These are phyloP conservation scores for Alces alces DNA, from an alignment of 2,113 vertebrate genomes.

Conservation along the genomic window DNA sequence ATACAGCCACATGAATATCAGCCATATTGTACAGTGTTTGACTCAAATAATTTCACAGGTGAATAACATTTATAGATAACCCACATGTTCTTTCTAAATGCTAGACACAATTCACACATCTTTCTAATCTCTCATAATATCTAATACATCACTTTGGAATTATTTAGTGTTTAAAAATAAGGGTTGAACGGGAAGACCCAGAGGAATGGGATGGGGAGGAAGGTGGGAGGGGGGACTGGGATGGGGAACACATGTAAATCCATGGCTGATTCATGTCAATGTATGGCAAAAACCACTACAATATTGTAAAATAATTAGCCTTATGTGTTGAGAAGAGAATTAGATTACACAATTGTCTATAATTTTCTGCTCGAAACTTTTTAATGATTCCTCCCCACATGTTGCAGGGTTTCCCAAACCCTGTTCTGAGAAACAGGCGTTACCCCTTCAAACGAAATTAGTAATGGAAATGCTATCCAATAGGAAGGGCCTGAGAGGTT, in stretches of 20 bases:
- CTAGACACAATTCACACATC: neutral
- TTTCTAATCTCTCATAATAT: neutral
- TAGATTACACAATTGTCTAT: neutral
- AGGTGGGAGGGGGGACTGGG: no score
- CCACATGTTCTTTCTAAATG: neutral
- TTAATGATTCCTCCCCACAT: neutral
- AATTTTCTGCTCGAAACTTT: neutral
- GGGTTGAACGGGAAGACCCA: neutral
- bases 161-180: neutral
- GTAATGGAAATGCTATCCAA: neutral
- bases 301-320: no score
- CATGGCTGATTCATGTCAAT: no score
- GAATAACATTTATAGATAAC: neutral
- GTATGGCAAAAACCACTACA: no score
- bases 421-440: neutral
- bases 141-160: slow-evolving; percentile 7
- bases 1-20: neutral
- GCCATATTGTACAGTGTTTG: neutral
- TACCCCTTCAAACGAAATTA: neutral
- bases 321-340: neutral
- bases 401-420: neutral
- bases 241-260: no score
- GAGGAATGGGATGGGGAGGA: no score
- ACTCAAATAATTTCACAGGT: neutral
- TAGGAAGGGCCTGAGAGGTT: neutral